Evolutionary conservation across 1,140 invertebrate species (phyloP), one percentile per base, ranked within the genome.

Genomic region (Argopecten irradians): DNA sequence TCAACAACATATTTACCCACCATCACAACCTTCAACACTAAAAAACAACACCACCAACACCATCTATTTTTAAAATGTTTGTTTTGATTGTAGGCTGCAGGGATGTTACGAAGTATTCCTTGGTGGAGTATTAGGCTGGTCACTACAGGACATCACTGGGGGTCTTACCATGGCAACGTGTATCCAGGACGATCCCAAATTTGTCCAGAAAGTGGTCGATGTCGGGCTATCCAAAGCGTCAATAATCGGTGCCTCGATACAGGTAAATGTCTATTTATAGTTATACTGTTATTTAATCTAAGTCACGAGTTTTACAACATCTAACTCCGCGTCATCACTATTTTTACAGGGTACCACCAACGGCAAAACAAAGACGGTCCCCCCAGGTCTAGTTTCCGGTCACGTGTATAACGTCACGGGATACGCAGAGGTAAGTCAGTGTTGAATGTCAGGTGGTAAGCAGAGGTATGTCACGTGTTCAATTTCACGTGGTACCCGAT

Each of bases 61-160:
- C n/a, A n/a, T n/a, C n/a, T n/a, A n/a, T n/a, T n/a, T n/a, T n/a
- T n/a, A n/a, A n/a, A n/a, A n/a, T 82, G 16, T 36, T 14, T 7
- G n/a, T 39, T 88, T 88, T 55, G 34, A 19, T 86, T 87, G 9
- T 94, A 98, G 97, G 95, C 95, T 98, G 88, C 97, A 97, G 94
- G 97, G 97, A 14, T 96, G 96, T 89, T 98, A 98, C 94, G 97
- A 97, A 91, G 96, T 96, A 88, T 95, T 97, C 86, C 95, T 96
- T 82, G 91, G 91, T 16, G 97, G 97, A 71, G 96, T 96, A 43
- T 97, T 96, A 28, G 97, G 97, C 19, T 95, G 97, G 94, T 97
- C 97, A 0, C 95, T 98, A 36, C 97, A 97, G 95, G 97, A 97
- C 93, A 96, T 98, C 71, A 97, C 97, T 1, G 97, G 97, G 71